A percentile compares a stretch with the other conserved stretches of the same genome.
phyloP scores from a whole-genome alignment of 2,113 vertebrate species.

The Fregata magnificens region DNA sequence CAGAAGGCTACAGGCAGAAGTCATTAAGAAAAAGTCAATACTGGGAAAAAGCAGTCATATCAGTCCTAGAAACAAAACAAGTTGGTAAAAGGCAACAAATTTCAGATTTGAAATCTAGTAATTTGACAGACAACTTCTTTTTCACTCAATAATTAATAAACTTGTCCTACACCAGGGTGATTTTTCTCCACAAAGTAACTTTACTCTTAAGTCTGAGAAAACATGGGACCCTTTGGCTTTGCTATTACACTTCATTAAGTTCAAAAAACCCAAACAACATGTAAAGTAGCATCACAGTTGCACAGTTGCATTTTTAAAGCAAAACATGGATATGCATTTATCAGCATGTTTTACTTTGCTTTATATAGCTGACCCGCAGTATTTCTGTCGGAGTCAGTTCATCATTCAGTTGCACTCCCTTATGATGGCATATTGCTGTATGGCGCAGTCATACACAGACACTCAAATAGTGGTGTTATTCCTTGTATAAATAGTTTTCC shows the following conservation, averaged over 20 bases:
- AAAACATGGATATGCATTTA: neutral
- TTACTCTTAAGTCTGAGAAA: neutral
- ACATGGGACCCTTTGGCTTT: neutral
- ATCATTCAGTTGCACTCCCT: neutral
- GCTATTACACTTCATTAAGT: neutral
- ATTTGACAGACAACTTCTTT: neutral
- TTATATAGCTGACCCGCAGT: neutral
- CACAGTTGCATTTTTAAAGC: neutral
- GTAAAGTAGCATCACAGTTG: neutral
- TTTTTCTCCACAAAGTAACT: neutral
- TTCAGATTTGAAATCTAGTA: neutral
- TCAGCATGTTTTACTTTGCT: neutral
- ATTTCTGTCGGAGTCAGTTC: neutral
- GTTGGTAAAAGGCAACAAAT: neutral
- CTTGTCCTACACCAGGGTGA: neutral
- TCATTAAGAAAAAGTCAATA: constrained; percentile 16
- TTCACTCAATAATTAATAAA: neutral
- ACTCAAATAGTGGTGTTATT: neutral
- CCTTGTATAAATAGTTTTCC: neutral
- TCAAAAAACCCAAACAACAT: neutral
- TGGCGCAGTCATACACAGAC: neutral
- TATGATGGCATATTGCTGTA: neutral
- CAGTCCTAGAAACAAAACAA: neutral
- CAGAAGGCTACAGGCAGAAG: neutral
- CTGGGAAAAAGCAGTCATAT: neutral